Conservation (phyloP, 2,113 vertebrate genomes). For the Ptyas mucosa region DNA sequence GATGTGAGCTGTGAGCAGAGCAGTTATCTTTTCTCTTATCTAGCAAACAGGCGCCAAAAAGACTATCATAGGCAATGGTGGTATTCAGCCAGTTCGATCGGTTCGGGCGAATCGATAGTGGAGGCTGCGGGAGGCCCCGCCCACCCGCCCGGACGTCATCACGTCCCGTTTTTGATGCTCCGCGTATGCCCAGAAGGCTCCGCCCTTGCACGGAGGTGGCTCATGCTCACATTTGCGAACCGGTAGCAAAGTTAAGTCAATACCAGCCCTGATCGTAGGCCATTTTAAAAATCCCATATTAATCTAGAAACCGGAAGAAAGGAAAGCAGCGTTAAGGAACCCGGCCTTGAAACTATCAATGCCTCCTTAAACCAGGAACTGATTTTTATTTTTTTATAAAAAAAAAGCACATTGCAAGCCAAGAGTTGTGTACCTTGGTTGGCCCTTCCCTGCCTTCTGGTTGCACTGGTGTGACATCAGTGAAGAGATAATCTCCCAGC, state of each 20-base stretch:
- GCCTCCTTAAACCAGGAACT: constrained; percentile 18
- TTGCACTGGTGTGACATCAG: not conserved
- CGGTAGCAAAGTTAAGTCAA: too few relatives aligned
- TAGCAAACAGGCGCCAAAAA: constrained; percentile 34
- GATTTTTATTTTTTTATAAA: too few relatives aligned
- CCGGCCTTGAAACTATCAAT: constrained; percentile 36
- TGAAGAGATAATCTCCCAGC: not conserved
- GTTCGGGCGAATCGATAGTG: too few relatives aligned
- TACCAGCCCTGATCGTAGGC: not conserved
- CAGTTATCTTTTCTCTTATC: not conserved
- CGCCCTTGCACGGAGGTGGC: too few relatives aligned
- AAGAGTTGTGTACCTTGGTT: not conserved
- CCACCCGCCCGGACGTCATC: too few relatives aligned
- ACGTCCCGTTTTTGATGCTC: too few relatives aligned
- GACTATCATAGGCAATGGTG: not conserved
- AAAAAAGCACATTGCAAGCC: not conserved
- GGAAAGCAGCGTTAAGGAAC: constrained; percentile 32
- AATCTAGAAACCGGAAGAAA: constrained; percentile 13
- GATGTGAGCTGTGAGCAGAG: not conserved
- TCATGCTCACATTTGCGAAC: too few relatives aligned
- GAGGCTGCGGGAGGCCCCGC: too few relatives aligned
- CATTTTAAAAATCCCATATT: not conserved
- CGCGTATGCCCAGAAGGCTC: too few relatives aligned
- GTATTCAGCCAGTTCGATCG: too few relatives aligned
- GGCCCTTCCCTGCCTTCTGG: not conserved